Evolutionary conservation across 2,797 vertebrate genomes (phyloP), one percentile per base, ranked within the genome.

Genomic region (Eremophila alpestris): DNA sequence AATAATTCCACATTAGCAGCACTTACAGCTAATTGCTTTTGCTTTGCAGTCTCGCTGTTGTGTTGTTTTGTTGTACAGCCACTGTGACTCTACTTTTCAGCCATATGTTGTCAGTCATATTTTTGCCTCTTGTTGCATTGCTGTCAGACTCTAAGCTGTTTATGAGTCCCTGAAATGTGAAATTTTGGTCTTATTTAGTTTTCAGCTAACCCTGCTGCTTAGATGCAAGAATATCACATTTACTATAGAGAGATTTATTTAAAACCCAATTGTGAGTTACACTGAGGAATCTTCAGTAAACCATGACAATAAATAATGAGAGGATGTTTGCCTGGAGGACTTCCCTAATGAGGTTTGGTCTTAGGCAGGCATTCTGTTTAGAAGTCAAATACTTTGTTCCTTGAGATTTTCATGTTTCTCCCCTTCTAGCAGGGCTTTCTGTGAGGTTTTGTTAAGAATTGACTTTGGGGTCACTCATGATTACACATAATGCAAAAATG

Each of bases 261-360:
- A 65, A 80, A 96, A 81, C 65, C 4, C 55, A 81, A 10, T 55
- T 78, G 84, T 67, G 89, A 92, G 67, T 81, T 95, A 78, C 65
- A 49, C 87, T 36, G 38, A 94, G 91, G 65, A 81, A 87, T 83
- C 76, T 88, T 92, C 91, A 88, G 88, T 92, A 96, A 95, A 92
- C 89, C 70, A 79, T 69, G 85, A 88, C 83, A 94, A 73, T 94
- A 93, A 96, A 91, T 91, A 95, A 97, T 85, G 88, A 93, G 92
- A 70, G 60, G 41, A 95, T 71, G 67, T 79, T 84, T 95, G 81
- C 93, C 94, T 92, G 71, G 71, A 94, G 83, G 81, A 95, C 67
- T 76, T 92, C 59, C 60, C 67, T 96, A 95, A 90, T 89, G 90
- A 96, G 83, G 64, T 89, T 86, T 91, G 63, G 74, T 94, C 49